Conservation (phyloP, 2,888 invertebrate genomes). For the Drosophila yooni region DNA sequence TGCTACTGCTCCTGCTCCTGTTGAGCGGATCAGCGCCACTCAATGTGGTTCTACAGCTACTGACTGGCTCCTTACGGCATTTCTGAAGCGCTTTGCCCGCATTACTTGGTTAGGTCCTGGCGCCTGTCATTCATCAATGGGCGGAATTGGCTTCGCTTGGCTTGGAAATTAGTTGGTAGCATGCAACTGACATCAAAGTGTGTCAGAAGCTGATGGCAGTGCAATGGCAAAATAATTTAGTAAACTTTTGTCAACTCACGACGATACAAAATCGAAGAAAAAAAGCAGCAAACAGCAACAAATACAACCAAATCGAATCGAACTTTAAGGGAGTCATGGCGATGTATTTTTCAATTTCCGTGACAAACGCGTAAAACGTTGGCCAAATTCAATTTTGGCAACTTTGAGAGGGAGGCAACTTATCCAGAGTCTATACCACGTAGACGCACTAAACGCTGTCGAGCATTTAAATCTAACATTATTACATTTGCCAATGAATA, state of each 20-base stretch:
- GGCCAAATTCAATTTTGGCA: slow-evolving; percentile 65
- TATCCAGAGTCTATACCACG: slow-evolving; percentile 26
- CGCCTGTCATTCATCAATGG: slow-evolving; percentile 68
- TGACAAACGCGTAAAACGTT: slow-evolving; percentile 66
- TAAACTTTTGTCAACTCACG: slow-evolving; percentile 73
- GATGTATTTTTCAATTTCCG: slow-evolving; percentile 71
- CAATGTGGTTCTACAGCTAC: slow-evolving; percentile 24
- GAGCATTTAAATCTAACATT: slow-evolving; percentile 78
- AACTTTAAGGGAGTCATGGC: slow-evolving; percentile 41
- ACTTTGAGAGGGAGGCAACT: not conserved
- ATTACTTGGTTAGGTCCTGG: slow-evolving; percentile 50
- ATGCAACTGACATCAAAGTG: slow-evolving; percentile 78
- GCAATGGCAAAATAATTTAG: slow-evolving; percentile 73
- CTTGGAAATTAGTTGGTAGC: slow-evolving; percentile 62
- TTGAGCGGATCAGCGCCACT: slow-evolving; percentile 44
- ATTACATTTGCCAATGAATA: slow-evolving; percentile 78
- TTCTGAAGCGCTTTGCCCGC: slow-evolving; percentile 59
- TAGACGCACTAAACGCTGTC: slow-evolving; percentile 55
- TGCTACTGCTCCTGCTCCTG: slow-evolving; percentile 15
- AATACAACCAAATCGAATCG: not conserved
- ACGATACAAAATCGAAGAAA: slow-evolving; percentile 37
- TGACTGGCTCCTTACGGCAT: slow-evolving; percentile 43
- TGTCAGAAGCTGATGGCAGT: slow-evolving; percentile 58
- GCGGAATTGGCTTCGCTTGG: slow-evolving; percentile 24
- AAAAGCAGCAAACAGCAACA: slow-evolving; percentile 7